phyloP scores from a whole-genome alignment of 2,797 vertebrate species.

The Numenius phaeopus region DNA sequence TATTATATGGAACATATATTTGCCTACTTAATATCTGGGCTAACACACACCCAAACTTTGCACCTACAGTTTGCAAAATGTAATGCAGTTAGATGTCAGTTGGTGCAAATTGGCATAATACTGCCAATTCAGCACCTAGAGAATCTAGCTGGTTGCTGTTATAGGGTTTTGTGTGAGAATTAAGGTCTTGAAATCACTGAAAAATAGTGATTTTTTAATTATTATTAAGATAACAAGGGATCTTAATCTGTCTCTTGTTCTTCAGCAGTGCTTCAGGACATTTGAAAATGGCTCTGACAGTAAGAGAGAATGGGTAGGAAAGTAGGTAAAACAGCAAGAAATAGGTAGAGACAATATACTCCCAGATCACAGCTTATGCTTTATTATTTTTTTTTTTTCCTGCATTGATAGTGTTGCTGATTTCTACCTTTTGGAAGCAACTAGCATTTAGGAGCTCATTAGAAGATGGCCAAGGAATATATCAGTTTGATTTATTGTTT shows the following conservation, averaged over 20 bases:
- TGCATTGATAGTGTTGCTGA: not conserved
- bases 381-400: not conserved
- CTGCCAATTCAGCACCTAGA: not conserved
- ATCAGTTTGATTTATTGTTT: conserved; percentile 13
- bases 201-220: not conserved
- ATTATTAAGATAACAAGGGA: not conserved
- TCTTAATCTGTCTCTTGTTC: not conserved
- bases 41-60: rapidly evolving
- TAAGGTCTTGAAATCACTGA: not conserved
- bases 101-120: not conserved
- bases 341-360: not conserved
- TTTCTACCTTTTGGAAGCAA: not conserved
- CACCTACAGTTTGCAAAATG: not conserved
- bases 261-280: not conserved
- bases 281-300: not conserved
- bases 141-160: not conserved
- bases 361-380: not conserved
- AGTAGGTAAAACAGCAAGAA: too few species aligned
- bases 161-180: not conserved
- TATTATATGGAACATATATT: not conserved
- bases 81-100: not conserved
- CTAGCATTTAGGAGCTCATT: not conserved
- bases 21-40: not conserved
- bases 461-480: not conserved
- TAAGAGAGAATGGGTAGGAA: not conserved